Percentiles rank a stretch among this genome's conserved stretches.
Conservation (phyloP, 2,113 vertebrate species). For the Antigone vipio region DNA sequence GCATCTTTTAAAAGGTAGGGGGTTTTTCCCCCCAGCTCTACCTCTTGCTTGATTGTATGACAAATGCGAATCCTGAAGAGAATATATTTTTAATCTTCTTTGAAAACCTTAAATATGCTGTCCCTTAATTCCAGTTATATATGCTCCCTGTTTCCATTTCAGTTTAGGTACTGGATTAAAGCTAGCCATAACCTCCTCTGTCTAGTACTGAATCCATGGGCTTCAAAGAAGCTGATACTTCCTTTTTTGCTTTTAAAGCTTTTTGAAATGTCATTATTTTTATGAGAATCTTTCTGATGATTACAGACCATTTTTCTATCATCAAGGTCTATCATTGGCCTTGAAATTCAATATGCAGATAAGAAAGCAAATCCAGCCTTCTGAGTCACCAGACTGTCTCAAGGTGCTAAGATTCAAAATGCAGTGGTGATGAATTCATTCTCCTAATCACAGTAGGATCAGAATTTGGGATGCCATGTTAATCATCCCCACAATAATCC, state of each 20-base stretch:
- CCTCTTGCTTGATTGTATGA: background rate
- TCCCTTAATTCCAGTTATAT: background rate
- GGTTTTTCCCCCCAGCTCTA: background rate
- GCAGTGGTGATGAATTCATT: background rate
- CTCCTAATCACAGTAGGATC: background rate
- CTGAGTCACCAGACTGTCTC: background rate
- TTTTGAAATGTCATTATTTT: background rate
- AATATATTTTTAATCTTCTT: background rate
- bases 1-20: background rate
- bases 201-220: background rate
- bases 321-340: background rate
- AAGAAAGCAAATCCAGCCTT: background rate
- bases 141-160: background rate
- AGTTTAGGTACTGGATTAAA: background rate
- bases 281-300: background rate
- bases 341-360: background rate
- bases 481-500: background rate
- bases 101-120: background rate
- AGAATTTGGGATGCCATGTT: background rate
- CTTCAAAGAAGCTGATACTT: background rate
- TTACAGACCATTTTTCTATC: background rate
- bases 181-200: background rate
- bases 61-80: background rate
- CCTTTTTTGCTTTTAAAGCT: background rate
- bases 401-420: background rate